Percentiles rank a stretch among this genome's conserved stretches.
Conservation (phyloP, 2,888 invertebrate species). For the Dinocampus coccinellae region DNA sequence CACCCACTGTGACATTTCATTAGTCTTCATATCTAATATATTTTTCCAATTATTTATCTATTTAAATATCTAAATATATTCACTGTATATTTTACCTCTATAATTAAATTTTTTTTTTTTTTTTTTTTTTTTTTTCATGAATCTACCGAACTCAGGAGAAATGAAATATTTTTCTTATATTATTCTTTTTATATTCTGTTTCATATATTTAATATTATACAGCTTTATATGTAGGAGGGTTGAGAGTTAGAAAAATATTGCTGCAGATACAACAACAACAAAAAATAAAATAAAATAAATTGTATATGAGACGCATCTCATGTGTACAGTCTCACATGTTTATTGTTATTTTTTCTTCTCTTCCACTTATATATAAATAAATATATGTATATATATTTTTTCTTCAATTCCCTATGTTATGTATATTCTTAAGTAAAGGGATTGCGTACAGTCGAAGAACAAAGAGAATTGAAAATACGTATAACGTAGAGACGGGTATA, state of each 20-base stretch:
- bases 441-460: neutral
- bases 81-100: too few species aligned
- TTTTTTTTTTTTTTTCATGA: too few species aligned
- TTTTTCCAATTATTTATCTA: constrained; percentile 6
- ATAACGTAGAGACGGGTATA: neutral
- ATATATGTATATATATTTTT: too few species aligned
- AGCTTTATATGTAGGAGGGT: neutral
- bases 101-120: too few species aligned
- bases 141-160: too few species aligned
- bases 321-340: neutral
- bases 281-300: neutral
- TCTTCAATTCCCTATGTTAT: too few species aligned
- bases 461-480: constrained; percentile 4
- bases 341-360: neutral
- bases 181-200: neutral
- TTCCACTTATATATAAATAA: too few species aligned
- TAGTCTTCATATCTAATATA: constrained; percentile 30
- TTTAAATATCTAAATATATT: constrained; percentile 2
- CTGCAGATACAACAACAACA: too few species aligned
- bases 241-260: neutral
- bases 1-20: constrained; percentile 32
- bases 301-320: neutral
- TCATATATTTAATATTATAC: too few species aligned
- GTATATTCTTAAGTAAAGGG: neutral
- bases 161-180: constrained; percentile 17